These are phyloP conservation scores for Sebastes jordani DNA, from an alignment of 2,797 vertebrate species.

Conservation along the genomic window DNA sequence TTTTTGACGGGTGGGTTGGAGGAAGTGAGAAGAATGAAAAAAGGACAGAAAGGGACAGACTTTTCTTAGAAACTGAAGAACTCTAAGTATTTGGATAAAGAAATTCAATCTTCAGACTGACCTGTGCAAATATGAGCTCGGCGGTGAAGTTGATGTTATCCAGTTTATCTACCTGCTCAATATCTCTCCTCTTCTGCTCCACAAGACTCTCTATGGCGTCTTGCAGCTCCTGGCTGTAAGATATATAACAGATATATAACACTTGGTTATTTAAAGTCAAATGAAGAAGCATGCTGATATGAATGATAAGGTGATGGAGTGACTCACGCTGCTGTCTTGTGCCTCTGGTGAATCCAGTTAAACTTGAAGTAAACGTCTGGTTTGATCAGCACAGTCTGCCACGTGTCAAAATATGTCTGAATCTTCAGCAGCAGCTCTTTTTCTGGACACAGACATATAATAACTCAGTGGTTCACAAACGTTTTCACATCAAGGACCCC, in stretches of 20 bases:
- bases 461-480: too few species aligned
- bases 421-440: slow-evolving; percentile 90
- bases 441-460: slow-evolving; percentile 79
- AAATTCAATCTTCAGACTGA: slow-evolving; percentile 53
- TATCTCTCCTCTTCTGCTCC: slow-evolving; percentile 86
- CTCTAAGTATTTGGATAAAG: not conserved
- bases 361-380: slow-evolving; percentile 95
- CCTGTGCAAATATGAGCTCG: slow-evolving; percentile 95
- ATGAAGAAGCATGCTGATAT: not conserved
- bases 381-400: slow-evolving; percentile 95
- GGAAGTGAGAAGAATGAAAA: not conserved
- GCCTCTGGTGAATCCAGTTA: slow-evolving; percentile 89
- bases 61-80: not conserved
- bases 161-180: slow-evolving; percentile 89
- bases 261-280: not conserved
- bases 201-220: slow-evolving; percentile 86
- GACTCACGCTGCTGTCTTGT: slow-evolving; percentile 90
- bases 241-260: not conserved
- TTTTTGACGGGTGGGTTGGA: not conserved
- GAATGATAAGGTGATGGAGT: not conserved
- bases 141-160: slow-evolving; percentile 92
- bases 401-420: slow-evolving; percentile 92
- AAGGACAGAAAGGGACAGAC: too few species aligned
- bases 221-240: slow-evolving; percentile 89
- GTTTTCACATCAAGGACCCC: too few species aligned